Evolutionary conservation across 1,140 invertebrate species (phyloP).

Genomic region (Pseudomyrmex sp.): DNA sequence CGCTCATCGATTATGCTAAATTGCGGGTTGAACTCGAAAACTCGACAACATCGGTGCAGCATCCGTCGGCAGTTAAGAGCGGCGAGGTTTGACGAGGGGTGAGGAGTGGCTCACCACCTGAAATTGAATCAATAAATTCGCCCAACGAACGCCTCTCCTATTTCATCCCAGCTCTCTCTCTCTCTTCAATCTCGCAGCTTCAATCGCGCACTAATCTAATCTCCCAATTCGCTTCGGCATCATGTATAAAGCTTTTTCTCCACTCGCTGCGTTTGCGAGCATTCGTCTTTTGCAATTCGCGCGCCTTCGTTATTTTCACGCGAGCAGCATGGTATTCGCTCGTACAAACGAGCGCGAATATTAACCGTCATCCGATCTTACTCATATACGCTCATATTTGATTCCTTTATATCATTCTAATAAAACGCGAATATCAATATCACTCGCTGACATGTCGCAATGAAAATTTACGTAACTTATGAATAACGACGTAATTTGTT

Average conservation of each 20-base stretch:
- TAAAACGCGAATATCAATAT: no score
- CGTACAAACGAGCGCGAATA: neutral
- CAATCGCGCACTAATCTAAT: conserved; percentile 69
- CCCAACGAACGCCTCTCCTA: conserved; percentile 47
- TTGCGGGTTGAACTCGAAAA: conserved; percentile 62
- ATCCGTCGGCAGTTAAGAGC: conserved; percentile 69
- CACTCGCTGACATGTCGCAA: no score
- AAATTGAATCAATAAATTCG: conserved; percentile 75
- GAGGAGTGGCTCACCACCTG: conserved; percentile 41
- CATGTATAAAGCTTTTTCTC: conserved; percentile 52
- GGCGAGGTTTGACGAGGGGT: neutral
- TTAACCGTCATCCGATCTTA: neutral
- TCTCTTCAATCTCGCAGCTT: conserved; percentile 34
- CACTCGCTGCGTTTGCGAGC: conserved; percentile 4
- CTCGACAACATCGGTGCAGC: conserved; percentile 62
- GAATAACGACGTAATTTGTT: no score
- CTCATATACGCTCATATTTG: neutral
- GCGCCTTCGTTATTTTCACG: conserved; percentile 2
- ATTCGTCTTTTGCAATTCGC: neutral
- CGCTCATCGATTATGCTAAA: conserved; percentile 67
- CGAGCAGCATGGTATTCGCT: neutral
- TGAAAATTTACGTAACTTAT: no score
- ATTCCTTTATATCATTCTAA: conserved; percentile 2
- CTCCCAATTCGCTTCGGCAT: conserved; percentile 49
- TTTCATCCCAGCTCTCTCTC: conserved; percentile 64